Base-by-base conservation (phyloP, 2,113 vertebrate species). In the Peromyscus leucopus region DNA sequence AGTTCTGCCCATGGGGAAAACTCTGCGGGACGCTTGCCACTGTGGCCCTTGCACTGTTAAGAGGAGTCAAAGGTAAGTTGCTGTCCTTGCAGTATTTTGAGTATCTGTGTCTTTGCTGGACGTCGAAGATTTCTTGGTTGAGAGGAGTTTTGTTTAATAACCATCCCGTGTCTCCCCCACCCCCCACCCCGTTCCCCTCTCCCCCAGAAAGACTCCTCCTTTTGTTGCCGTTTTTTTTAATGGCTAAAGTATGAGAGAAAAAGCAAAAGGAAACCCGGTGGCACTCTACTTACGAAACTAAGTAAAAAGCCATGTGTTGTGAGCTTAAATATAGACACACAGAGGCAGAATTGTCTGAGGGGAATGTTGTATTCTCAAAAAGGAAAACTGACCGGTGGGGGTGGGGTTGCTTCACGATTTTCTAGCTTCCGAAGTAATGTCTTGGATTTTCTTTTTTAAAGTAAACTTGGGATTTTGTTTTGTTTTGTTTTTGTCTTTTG, bases 251-350 rank as follows among this genome's bases (percentile, higher is more conserved):
- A n/a, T 16, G 69, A 39, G 24, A 76, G 89, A 19, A 36, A 78
- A 57, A 59, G 95, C 74, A 92, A 92, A 95, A 89, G 96, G 97
- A 74, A 57, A 75, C 89, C 0, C 69, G 97, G 97, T 97, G 76
- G 94, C 83, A 67, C 22, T 96, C 55, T n/a, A 76, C 57, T 96
- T 96, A 71, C 1, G 84, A 93, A 98, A 63, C 76, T 80, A 96
- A 97, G 88, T 79, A 72, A 95, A 97, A 97, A 94, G 59, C 86
- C 90, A 95, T 76, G 51, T 57, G 75, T 75, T 97, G 96, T 87
- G 93, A 75, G 75, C 89, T 98, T 98, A 96, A 98, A 97, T 96
- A 75, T 93, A 94, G 83, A 94, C 74, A 96, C 91, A 97, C 75
- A 96, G 88, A 93, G 97, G 67, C 97, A 89, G 89, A 91, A 95